Percentiles rank a stretch among this genome's conserved stretches.
Conservation (phyloP, 2,113 vertebrate species). For the Pseudolaguvia tuberculata region DNA sequence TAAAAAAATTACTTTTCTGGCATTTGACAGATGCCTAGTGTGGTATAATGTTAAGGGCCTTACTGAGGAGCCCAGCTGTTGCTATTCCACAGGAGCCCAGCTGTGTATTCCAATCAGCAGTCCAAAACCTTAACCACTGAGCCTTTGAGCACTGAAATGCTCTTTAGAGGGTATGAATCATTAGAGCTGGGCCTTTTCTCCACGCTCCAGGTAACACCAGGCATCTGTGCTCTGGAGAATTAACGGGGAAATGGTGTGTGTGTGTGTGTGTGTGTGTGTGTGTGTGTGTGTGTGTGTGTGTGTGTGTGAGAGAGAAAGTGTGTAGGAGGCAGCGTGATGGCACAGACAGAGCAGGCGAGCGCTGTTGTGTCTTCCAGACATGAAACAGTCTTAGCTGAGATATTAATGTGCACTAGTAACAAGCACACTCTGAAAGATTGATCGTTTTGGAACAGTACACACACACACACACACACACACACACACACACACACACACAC, state of each 20-base stretch:
- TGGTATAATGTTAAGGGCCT: no score
- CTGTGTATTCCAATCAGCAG: no score
- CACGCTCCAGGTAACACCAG: constrained; percentile 17
- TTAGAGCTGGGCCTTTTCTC: constrained; percentile 14
- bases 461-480: no score
- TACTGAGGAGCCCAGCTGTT: no score
- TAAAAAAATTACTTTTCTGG: not conserved
- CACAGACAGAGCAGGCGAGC: not conserved
- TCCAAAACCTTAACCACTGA: no score
- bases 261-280: constrained; percentile 9
- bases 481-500: no score
- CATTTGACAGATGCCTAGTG: no score
- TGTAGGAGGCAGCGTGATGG: constrained; percentile 26
- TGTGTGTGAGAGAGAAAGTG: constrained; percentile 1
- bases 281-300: not conserved
- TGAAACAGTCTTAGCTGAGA: not conserved
- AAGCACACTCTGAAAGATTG: no score
- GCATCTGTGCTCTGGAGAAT: not conserved
- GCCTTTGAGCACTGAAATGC: not conserved
- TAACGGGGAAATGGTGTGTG: constrained; percentile 12
- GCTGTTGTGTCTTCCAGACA: constrained; percentile 25
- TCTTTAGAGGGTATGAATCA: constrained; percentile 16
- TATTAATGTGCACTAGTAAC: not conserved
- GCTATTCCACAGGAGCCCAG: no score
- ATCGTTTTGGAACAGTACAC: not conserved